Evolutionary conservation across 2,888 invertebrate genomes (phyloP).

Genomic region (Macroteleia sp.): DNA sequence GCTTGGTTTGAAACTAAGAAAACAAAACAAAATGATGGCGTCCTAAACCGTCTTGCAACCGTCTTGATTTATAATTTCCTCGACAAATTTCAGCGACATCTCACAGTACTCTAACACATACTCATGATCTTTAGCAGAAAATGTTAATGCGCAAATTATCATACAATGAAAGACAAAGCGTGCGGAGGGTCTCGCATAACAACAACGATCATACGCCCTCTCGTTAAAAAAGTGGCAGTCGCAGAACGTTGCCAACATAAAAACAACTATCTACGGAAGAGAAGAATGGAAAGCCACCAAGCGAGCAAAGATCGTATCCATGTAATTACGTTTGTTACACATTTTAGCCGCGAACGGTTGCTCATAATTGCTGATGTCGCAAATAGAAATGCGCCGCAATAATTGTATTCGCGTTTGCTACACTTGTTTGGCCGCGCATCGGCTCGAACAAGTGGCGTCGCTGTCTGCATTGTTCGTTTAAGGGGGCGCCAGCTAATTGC

Average conservation of each 20-base stretch:
- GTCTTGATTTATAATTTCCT: slow-evolving; percentile 23
- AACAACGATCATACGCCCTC: slow-evolving; percentile 21
- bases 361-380: slow-evolving; percentile 33
- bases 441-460: slow-evolving; percentile 50
- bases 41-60: too few relatives aligned
- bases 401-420: slow-evolving; percentile 34
- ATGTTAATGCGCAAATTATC: slow-evolving; percentile 43
- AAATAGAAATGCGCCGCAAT: slow-evolving; percentile 20
- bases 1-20: too few relatives aligned
- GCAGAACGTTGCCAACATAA: not conserved
- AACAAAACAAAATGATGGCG: too few relatives aligned
- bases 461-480: slow-evolving; percentile 76
- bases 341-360: slow-evolving; percentile 25
- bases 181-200: slow-evolving; percentile 9
- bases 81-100: slow-evolving; percentile 30
- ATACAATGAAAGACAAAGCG: slow-evolving; percentile 40
- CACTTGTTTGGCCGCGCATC: slow-evolving; percentile 36
- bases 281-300: too few relatives aligned
- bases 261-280: not conserved
- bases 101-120: not conserved
- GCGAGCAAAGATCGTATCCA: slow-evolving; percentile 16
- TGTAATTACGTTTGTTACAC: slow-evolving; percentile 52
- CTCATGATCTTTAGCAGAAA: slow-evolving; percentile 10
- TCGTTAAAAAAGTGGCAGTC: slow-evolving; percentile 10
- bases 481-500: slow-evolving; percentile 80